These are phyloP conservation scores for Rattus rattus DNA, from an alignment of 2,113 vertebrate species.

Conservation along the genomic window DNA sequence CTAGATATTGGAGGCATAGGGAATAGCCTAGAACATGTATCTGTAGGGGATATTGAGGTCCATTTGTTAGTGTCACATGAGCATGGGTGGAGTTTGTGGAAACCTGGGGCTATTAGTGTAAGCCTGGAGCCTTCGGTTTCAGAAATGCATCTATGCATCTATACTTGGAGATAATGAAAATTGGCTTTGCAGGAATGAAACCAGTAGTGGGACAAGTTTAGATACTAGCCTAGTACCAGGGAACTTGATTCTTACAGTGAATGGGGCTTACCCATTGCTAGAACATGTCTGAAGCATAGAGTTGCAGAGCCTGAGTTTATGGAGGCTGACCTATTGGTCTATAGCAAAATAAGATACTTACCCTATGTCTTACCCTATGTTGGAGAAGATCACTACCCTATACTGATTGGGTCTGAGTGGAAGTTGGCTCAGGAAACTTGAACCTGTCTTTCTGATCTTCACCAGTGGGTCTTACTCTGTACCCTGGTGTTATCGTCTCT, in stretches of 20 bases:
- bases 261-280: not conserved
- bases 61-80: not conserved
- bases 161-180: not conserved
- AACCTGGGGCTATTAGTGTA: not conserved
- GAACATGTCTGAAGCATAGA: not conserved
- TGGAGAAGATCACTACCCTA: not conserved
- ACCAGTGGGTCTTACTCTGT: not conserved
- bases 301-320: not conserved
- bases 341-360: not conserved
- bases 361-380: not conserved
- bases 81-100: not conserved
- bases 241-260: not conserved
- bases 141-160: not conserved
- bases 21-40: not conserved
- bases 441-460: not conserved
- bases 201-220: not conserved
- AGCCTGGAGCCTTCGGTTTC: not conserved
- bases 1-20: not conserved
- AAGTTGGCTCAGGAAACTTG: not conserved
- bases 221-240: not conserved
- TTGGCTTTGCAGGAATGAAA: no score
- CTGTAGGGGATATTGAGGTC: not conserved
- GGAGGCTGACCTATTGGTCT: not conserved
- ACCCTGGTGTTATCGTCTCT: not conserved
- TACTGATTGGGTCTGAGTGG: not conserved